These are phyloP conservation scores for Pocota personata DNA, from an alignment of 2,888 invertebrate species.

Conservation along the genomic window DNA sequence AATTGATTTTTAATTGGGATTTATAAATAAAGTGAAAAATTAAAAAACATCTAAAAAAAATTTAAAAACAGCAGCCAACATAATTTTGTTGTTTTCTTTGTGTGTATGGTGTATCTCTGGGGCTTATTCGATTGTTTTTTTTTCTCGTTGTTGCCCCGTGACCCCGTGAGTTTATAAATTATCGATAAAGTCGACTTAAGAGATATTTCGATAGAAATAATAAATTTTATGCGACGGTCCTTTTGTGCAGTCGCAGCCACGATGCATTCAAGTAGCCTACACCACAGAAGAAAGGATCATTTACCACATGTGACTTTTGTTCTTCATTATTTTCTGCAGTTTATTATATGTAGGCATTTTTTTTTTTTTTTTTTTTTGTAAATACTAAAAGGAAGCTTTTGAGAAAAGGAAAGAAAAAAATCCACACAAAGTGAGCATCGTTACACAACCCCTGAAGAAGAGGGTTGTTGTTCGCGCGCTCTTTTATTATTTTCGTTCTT, in stretches of 20 bases:
- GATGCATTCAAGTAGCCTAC: slow-evolving; percentile 24
- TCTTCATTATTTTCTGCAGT: slow-evolving; percentile 15
- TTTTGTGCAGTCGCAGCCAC: slow-evolving; percentile 23
- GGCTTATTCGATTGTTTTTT: neutral
- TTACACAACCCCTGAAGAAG: slow-evolving; percentile 21
- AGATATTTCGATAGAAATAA: slow-evolving; percentile 35
- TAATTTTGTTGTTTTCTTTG: slow-evolving; percentile 10
- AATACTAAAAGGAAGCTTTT: slow-evolving; percentile 39
- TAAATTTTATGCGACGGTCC: slow-evolving; percentile 44
- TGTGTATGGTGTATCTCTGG: slow-evolving; percentile 14
- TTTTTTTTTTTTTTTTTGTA: too few species aligned
- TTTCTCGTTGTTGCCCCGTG: slow-evolving; percentile 5
- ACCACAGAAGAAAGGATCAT: slow-evolving; percentile 45
- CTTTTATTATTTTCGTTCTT: slow-evolving; percentile 33
- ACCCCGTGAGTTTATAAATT: slow-evolving; percentile 44
- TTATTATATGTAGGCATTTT: neutral
- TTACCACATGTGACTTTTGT: slow-evolving; percentile 70
- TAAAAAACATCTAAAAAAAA: slow-evolving; percentile 19
- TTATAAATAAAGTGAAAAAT: slow-evolving; percentile 59
- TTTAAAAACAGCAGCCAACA: slow-evolving; percentile 22
- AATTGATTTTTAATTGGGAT: slow-evolving; percentile 64
- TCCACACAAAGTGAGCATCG: slow-evolving; percentile 56
- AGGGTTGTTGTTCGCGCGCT: slow-evolving; percentile 52
- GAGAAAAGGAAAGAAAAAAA: neutral
- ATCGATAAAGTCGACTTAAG: slow-evolving; percentile 39